A percentile compares a stretch with the other conserved stretches of the same genome.
Conservation (phyloP, 2,113 vertebrate species). For the Thryonomys swinderianus region DNA sequence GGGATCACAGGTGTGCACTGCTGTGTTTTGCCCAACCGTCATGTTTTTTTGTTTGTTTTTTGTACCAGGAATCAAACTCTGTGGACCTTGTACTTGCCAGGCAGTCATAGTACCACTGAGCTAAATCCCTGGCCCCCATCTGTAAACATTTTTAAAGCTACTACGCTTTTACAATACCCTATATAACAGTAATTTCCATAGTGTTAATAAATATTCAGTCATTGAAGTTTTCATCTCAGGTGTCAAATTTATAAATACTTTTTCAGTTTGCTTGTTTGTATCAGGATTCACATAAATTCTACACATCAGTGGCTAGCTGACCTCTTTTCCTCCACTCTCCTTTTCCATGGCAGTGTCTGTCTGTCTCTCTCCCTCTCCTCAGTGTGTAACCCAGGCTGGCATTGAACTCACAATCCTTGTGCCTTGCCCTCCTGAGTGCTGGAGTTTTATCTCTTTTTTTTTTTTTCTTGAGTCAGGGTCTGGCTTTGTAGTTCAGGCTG, state of each 20-base stretch:
- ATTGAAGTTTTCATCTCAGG: conserved; percentile 5
- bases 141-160: background rate
- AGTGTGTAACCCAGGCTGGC: background rate
- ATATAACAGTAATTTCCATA: background rate
- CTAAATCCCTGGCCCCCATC: too few species aligned
- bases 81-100: too few species aligned
- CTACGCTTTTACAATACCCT: background rate
- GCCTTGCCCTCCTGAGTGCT: background rate
- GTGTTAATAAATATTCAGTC: conserved; percentile 6
- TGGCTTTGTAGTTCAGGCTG: too few species aligned
- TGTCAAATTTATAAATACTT: background rate
- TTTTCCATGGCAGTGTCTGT: background rate
- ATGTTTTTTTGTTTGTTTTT: too few species aligned
- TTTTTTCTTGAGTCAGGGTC: too few species aligned
- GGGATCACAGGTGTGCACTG: background rate
- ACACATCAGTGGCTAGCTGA: background rate
- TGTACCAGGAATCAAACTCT: too few species aligned
- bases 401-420: background rate
- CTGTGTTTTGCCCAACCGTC: background rate
- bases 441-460: background rate
- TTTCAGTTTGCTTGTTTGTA: conserved; percentile 30
- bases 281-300: background rate
- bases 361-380: background rate
- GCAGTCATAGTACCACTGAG: too few species aligned
- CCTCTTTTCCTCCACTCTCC: background rate